Base-by-base conservation (phyloP, 2,113 vertebrate species). In the Miniopterus natalensis region DNA sequence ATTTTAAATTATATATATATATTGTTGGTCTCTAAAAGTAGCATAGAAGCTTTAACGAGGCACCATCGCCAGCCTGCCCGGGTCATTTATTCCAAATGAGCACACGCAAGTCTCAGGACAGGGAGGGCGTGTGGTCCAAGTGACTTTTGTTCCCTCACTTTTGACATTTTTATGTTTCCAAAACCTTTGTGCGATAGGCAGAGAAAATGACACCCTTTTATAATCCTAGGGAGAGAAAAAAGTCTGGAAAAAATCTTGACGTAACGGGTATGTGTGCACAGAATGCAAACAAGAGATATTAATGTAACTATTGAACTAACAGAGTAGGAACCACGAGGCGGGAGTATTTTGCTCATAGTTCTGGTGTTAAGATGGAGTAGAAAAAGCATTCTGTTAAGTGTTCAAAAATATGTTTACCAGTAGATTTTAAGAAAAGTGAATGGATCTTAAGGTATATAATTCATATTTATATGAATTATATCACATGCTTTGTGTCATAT, bases 101-200 rank as follows among this genome's bases (percentile, higher is more conserved):
- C 12, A n/a, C 4, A 10, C 23, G 63, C n/a, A 73, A 53, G 53
- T 71, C 92, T 78, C 61, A 23, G 57, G 73, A 78, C 18, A 15
- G 1, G 51, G 81, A 13, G 27, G 5, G 36, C 2, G 36, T 13
- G 25, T 70, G 45, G 20, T 71, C 36, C 29, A 31, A 68, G 45
- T 27, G 92, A 92, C 27, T 75, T 92, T 84, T 75, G 8, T n/a
- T 83, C 51, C 42, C 74, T 70, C 14, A 1, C 25, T 55, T 94
- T 70, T 83, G 55, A 92, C 90, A 86, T 89, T 97, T 92, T 89
- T 92, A 77, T 95, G 74, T 93, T 92, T 84, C 75, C 71, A 95
- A 92, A 92, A 79, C 18, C 27, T 83, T 53, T 89, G 70, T 71
- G 63, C 21, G 14, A 17, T 45, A 47, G 27, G n/a, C 13, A 55